Base-by-base conservation (phyloP, 2,888 invertebrate genomes). In the Conus canariensis region DNA sequence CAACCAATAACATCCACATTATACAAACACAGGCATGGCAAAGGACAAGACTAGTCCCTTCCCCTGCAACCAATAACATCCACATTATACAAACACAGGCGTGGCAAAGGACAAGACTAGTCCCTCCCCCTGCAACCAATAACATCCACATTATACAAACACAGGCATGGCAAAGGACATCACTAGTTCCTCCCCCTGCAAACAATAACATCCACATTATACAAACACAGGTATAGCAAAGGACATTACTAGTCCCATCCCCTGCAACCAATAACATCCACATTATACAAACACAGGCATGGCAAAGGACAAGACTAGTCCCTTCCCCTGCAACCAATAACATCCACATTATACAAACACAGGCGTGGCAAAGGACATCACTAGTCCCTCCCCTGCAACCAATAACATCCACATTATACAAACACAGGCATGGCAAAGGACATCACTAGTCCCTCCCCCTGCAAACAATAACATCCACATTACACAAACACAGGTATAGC, bases 331-430 rank as follows among this genome's bases (percentile, higher is more conserved):
- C 30, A 30, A 30, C 30, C 30, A 30, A 95, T 91, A 58, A 95
- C 95, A 96, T 96, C 92, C 12, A 92, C 60, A 64, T 64, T 64
- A 64, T 16, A 64, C 12, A 64, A 14, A 64, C 60, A 64, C 74
- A 99, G 30, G 99, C 93, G 98, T 98, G 89, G 99, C 98, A 92
- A 99, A 98, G 89, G 99, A 98, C 90, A 98, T 98, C 97, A 99
- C 98, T 92, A 99, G 97, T 94, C 98, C 98, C 67, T 30, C 30
- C 30, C 30, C 30, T 30, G n/a, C 30, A 30, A 30, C 30, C 30
- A 30, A 30, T 30, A 58, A 95, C 95, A 96, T 96, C 92, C 12
- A 92, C 60, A 64, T 64, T 64, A 64, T 16, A 64, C 12, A 64
- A 14, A 64, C 60, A 64, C 74, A 99, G 45, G 99, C 93, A 98